A percentile compares a stretch with the other conserved stretches of the same genome.
These are phyloP conservation scores for Agapornis canus DNA, from an alignment of 2,797 vertebrate genomes.

Conservation along the genomic window DNA sequence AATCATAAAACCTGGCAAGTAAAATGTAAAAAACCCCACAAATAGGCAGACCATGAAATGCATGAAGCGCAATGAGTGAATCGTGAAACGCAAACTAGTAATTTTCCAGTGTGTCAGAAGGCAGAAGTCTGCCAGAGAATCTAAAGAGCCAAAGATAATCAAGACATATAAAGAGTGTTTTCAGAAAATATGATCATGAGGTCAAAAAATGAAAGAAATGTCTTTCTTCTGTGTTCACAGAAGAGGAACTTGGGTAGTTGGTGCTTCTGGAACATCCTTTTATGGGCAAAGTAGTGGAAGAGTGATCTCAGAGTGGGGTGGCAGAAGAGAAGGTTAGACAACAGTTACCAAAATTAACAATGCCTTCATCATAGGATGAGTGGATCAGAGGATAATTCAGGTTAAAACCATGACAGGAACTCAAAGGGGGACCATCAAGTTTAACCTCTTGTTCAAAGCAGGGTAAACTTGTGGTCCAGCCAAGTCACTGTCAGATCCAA, in stretches of 20 bases:
- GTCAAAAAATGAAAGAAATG: neutral
- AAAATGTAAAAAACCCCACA: neutral
- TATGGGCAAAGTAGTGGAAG: neutral
- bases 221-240: neutral
- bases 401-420: neutral
- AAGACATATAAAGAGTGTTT: neutral
- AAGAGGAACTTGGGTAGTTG: neutral
- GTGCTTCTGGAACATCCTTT: neutral
- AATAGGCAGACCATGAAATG: neutral
- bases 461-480: neutral
- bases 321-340: neutral
- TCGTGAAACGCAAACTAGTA: neutral
- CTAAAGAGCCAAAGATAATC: constrained; percentile 30
- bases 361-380: neutral
- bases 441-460: neutral
- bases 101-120: constrained; percentile 9
- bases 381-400: neutral
- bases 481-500: neutral
- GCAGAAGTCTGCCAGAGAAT: neutral
- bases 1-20: neutral
- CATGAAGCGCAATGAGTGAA: neutral
- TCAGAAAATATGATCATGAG: constrained; percentile 1
- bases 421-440: neutral
- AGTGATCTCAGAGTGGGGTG: neutral
- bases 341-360: neutral